Evolutionary conservation across 2,888 invertebrate species (phyloP), one percentile per base, ranked within the genome.

Genomic region (Odontocolon sp.): DNA sequence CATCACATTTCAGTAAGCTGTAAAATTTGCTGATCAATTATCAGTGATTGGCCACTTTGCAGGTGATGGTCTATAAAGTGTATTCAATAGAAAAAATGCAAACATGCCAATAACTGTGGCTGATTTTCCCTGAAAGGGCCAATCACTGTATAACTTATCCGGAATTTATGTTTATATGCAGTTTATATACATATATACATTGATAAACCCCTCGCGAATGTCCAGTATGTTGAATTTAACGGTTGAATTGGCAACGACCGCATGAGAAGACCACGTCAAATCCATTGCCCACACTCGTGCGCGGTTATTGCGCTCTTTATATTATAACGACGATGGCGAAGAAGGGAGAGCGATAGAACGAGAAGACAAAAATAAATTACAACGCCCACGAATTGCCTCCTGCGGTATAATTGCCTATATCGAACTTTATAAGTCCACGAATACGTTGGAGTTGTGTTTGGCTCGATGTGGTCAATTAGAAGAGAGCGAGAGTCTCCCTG

Each of bases 251-350:
- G 63, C 40, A 36, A 47, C 28, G 63, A 63, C 63, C 63, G 26
- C 33, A 47, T 36, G 47, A 21, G 9, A 14, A 14, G 47, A 9
- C 42, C 28, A 36, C 33, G 56, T 11, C 21, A 31, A 14, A 47
- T 63, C 33, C 45, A 47, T 63, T 61, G 31, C 42, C 26, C 59
- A 31, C 61, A 28, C 45, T 42, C 21, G 31, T 4, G 21, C 33
- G 61, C 61, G 63, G 47, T 63, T 47, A 33, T 47, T 63, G 63
- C 63, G 63, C 33, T 63, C 21, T 61, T 45, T 45, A 45, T 54
- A 33, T 45, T 31, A 11, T 45, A 61, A 61, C 18, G 61, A 61
- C 61, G 45, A 61, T 45, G 45, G 11, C 56, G 38, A 21, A 45
- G 16, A 45, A 45, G 45, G 61, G 45, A 45, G 9, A 23, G 11